Base-by-base conservation (phyloP, 2,113 vertebrate genomes). In the Scolopax mira region DNA sequence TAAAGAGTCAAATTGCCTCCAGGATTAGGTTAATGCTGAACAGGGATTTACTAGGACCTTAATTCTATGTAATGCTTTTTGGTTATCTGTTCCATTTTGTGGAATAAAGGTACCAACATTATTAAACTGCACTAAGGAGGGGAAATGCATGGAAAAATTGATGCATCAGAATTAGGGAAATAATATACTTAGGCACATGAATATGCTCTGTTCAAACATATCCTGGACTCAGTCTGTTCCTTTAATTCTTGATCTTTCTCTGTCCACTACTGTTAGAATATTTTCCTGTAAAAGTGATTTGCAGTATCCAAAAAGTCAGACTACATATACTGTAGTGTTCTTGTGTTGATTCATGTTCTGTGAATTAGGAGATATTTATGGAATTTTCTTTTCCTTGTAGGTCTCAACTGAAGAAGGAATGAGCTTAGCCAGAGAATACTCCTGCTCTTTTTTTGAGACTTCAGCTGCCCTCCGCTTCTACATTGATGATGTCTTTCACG, bases 391-490 rank as follows among this genome's bases (percentile, higher is more conserved):
- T 88, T 65, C 60, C 81, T 69, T 79, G 4, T 73, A 99, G 98
- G 98, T 99, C 33, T 98, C 98, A 6, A 98, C 97, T 60, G 98
- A 98, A 94, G 98, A 99, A 97, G 98, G 98, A 28, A 96, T 94
- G 79, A 98, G 92, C 69, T 96, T 99, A 97, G 98, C 98, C 57
- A 93, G 97, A 85, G 98, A 98, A 92, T 98, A 98, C 44, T 98
- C 97, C 35, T 98, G 98, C 73, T 97, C 98, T 12, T 99, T 99
- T 94, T 98, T 98, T 70, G 98, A 99, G 97, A 99, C 98, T 6
- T 99, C 98, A 6, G 98, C 98, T 8, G 98, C 98, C 0, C 98
- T 98, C 35, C 97, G 98, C 39, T 98, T 98, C 86, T 98, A 98
- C 90, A 98, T 98, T 24, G 98, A 98, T 54, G 98, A 98, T 42